A percentile compares a stretch with the other conserved stretches of the same genome.
Conservation (phyloP, 2,113 vertebrate species). For the Dascyllus trimaculatus region DNA sequence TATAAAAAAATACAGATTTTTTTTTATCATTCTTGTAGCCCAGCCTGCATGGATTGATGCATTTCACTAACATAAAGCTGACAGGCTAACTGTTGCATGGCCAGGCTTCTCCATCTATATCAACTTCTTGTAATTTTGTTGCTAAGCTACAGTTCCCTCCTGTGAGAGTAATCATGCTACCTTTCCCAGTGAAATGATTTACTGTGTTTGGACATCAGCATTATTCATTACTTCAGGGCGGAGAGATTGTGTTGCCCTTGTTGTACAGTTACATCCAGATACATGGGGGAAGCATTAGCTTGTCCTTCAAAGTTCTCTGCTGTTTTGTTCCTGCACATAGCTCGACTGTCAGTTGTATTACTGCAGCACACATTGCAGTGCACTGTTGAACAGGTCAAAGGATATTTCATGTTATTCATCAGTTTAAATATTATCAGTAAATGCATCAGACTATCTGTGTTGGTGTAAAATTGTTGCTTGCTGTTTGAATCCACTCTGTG, state of each 20-base stretch:
- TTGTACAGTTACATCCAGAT: not conserved
- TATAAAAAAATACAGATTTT: not conserved
- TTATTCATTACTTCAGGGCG: constrained; percentile 34
- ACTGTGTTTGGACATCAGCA: constrained; percentile 28
- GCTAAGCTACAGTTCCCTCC: constrained; percentile 47
- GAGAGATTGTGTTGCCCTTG: constrained; percentile 38
- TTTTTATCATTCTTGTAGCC: not conserved
- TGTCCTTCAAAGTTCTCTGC: constrained; percentile 13
- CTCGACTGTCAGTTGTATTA: not conserved
- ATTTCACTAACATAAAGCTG: constrained; percentile 22
- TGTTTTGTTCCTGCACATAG: constrained; percentile 14
- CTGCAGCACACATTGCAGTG: no score
- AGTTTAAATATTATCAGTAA: not conserved
- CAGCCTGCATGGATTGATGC: not conserved
- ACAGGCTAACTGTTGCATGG: constrained; percentile 30
- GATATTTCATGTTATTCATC: not conserved
- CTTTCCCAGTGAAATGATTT: constrained; percentile 31
- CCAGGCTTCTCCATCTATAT: constrained; percentile 25
- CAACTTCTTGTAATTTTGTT: constrained; percentile 48
- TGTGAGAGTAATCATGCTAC: constrained; percentile 23
- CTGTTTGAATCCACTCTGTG: constrained; percentile 7
- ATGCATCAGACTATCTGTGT: not conserved
- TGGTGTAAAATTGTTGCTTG: not conserved
- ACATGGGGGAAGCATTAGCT: not conserved
- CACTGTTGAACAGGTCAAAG: no score